Percentiles rank a stretch among this genome's conserved stretches.
phyloP scores from a whole-genome alignment of 2,888 invertebrate species.

The Cheilosia impressa region DNA sequence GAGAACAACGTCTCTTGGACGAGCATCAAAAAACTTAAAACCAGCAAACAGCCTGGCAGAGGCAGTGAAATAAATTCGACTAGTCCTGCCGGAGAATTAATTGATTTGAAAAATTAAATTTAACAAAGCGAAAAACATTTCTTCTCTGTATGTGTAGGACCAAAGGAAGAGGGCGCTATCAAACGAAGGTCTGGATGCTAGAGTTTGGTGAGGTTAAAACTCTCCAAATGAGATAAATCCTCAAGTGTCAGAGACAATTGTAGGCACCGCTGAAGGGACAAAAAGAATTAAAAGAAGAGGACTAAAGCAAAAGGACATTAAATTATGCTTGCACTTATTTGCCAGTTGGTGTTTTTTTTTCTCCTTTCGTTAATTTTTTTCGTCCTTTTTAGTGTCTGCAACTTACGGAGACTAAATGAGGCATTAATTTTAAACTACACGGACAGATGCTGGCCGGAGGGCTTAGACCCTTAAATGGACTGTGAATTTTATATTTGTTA shows the following conservation, averaged over 20 bases:
- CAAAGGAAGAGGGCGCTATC: neutral
- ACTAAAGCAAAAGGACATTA: slow-evolving; percentile 63
- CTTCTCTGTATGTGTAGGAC: slow-evolving; percentile 1
- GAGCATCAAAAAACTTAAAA: slow-evolving; percentile 57
- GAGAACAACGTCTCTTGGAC: slow-evolving; percentile 54
- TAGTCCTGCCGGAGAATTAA: slow-evolving; percentile 52
- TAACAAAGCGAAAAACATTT: slow-evolving; percentile 60
- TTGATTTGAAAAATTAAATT: slow-evolving; percentile 72
- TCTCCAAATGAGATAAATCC: slow-evolving; percentile 65
- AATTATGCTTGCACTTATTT: slow-evolving; percentile 74
- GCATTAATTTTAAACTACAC: slow-evolving; percentile 68
- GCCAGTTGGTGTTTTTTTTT: slow-evolving; percentile 42
- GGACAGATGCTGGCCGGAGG: slow-evolving; percentile 60
- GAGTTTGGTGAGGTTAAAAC: slow-evolving; percentile 53
- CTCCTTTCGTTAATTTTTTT: slow-evolving; percentile 5
- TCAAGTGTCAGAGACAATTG: slow-evolving; percentile 72
- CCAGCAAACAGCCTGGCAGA: slow-evolving; percentile 52
- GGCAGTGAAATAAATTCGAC: slow-evolving; percentile 43
- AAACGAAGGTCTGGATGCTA: neutral
- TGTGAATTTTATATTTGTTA: slow-evolving; percentile 39
- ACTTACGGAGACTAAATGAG: slow-evolving; percentile 70
- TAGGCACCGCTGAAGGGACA: slow-evolving; percentile 49
- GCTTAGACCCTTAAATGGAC: slow-evolving; percentile 61
- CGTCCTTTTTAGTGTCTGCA: slow-evolving; percentile 58
- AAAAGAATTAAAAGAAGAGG: slow-evolving; percentile 42